Conservation (phyloP, 1,140 invertebrate genomes). For the Lucilia cuprina region DNA sequence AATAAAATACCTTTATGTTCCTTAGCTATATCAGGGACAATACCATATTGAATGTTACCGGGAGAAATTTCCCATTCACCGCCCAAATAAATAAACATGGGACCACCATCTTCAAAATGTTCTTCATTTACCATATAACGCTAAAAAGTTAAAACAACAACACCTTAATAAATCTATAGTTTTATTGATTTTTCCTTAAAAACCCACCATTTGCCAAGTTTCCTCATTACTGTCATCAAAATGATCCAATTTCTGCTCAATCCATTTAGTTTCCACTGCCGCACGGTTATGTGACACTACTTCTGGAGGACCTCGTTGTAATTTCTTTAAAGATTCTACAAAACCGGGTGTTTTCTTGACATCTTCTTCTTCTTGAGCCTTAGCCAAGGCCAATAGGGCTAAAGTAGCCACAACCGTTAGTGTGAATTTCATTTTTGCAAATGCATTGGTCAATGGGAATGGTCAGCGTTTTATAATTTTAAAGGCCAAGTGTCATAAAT, state of each 20-base stretch:
- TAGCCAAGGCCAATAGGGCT: background rate
- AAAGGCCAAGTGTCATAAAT: no score
- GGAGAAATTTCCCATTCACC: conserved; percentile 70
- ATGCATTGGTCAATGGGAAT: background rate
- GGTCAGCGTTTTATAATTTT: no score
- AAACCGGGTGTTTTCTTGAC: conserved; percentile 14
- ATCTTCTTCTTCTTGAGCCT: background rate
- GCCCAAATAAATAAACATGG: conserved; percentile 70
- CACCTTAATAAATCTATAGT: no score
- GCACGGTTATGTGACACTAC: conserved; percentile 28
- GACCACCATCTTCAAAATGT: conserved; percentile 65
- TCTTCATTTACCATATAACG: conserved; percentile 69
- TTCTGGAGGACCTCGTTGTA: conserved; percentile 50
- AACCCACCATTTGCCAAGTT: conserved; percentile 70
- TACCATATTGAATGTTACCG: conserved; percentile 65
- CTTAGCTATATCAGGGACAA: conserved; percentile 69
- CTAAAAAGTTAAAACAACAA: conserved; percentile 29
- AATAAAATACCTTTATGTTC: conserved; percentile 71
- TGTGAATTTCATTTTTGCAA: conserved; percentile 28
- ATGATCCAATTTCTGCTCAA: conserved; percentile 69
- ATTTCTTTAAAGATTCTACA: conserved; percentile 42
- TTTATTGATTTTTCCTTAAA: background rate
- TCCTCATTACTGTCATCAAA: conserved; percentile 71
- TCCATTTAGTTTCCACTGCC: conserved; percentile 46
- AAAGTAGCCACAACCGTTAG: conserved; percentile 18